These are phyloP conservation scores for Paratilapia polleni DNA, from an alignment of 2,113 vertebrate species.

Conservation along the genomic window DNA sequence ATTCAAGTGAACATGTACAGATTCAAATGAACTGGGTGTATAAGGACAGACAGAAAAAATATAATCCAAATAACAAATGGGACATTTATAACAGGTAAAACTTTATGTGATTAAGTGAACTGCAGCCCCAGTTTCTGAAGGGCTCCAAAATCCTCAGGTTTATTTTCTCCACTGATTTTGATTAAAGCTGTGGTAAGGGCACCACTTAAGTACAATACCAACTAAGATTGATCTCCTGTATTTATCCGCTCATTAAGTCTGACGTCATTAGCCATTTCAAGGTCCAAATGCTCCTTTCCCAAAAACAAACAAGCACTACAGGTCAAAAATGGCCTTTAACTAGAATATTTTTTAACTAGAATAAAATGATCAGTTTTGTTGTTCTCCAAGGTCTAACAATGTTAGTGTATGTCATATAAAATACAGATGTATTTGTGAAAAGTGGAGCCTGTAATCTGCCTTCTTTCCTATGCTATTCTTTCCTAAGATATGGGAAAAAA, in stretches of 20 bases:
- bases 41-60: neutral
- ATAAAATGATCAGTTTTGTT: neutral
- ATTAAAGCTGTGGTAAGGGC: neutral
- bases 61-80: accelerated
- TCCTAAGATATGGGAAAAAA: too few relatives aligned
- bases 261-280: neutral
- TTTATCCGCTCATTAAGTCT: neutral
- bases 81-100: neutral
- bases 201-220: accelerated
- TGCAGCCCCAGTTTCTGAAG: too few relatives aligned
- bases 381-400: too few relatives aligned
- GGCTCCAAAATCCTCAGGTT: neutral
- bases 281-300: too few relatives aligned
- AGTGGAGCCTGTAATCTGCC: too few relatives aligned
- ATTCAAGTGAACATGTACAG: neutral
- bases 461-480: too few relatives aligned
- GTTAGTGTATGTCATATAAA: too few relatives aligned
- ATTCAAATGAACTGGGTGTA: neutral
- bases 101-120: neutral
- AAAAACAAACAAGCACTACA: neutral
- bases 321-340: too few relatives aligned
- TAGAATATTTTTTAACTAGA: too few relatives aligned
- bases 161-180: neutral
- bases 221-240: neutral
- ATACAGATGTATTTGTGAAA: too few relatives aligned